These are phyloP conservation scores for Lepus europaeus DNA, from an alignment of 2,113 vertebrate species.

Conservation along the genomic window DNA sequence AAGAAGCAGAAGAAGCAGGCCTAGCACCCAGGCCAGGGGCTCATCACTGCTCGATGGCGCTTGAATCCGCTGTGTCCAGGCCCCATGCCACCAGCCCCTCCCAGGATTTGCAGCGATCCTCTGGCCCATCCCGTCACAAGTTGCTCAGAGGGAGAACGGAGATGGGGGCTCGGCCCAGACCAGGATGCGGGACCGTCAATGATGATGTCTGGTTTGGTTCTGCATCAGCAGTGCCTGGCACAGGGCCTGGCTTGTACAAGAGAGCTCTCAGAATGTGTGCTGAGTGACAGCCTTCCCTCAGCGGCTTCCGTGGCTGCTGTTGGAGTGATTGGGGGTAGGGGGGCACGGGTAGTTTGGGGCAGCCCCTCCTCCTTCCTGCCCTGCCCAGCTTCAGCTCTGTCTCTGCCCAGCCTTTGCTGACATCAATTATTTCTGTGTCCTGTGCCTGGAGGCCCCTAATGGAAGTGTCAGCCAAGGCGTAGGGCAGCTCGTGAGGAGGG, in stretches of 20 bases:
- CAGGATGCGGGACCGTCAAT: no score
- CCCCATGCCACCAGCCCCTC: not conserved
- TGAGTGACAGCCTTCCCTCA: not conserved
- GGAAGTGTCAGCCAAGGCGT: not conserved
- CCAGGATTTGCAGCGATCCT: not conserved
- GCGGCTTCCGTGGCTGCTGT: not conserved
- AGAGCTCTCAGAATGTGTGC: no score
- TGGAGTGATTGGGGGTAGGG: not conserved
- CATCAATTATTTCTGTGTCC: no score
- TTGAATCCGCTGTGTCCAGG: no score
- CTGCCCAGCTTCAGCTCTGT: not conserved
- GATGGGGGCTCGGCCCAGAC: not conserved
- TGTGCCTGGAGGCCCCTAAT: not conserved
- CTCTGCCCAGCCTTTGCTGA: not conserved
- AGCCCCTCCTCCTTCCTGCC: no score
- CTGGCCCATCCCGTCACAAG: not conserved
- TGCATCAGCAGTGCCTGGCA: not conserved
- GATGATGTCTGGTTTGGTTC: no score
- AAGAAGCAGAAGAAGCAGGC: no score
- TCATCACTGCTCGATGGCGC: not conserved
- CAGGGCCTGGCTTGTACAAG: not conserved
- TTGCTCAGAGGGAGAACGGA: not conserved
- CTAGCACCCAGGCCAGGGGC: not conserved
- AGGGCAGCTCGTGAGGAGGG: fast-evolving
- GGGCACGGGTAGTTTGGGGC: not conserved